These are phyloP conservation scores for Odocoileus hemionus DNA, from an alignment of 2,113 vertebrate species.

Conservation along the genomic window DNA sequence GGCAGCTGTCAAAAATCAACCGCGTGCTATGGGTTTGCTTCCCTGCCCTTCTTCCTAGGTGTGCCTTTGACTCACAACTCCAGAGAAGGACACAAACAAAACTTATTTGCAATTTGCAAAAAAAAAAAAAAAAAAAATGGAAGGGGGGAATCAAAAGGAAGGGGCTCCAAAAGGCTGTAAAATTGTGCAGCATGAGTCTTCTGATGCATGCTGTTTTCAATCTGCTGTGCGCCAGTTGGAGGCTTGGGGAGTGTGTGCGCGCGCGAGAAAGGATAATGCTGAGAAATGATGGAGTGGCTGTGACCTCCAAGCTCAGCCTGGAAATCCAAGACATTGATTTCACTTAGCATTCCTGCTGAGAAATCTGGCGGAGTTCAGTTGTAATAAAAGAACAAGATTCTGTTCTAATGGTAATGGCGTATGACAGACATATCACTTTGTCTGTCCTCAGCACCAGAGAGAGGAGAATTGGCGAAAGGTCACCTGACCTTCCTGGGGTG, in stretches of 20 bases:
- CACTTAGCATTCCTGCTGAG: conserved; percentile 85
- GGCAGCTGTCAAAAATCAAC: conserved; percentile 53
- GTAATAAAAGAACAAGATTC: conserved; percentile 88
- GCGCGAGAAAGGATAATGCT: conserved; percentile 79
- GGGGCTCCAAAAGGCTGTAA: conserved; percentile 84
- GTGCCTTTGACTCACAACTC: conserved; percentile 70
- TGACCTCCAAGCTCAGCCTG: conserved; percentile 87
- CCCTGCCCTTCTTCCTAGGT: conserved; percentile 47
- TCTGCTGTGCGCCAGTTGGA: conserved; percentile 88
- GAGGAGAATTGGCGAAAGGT: conserved; percentile 76
- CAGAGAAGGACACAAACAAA: conserved; percentile 74
- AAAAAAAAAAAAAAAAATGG: conserved; percentile 41
- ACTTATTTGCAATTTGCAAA: conserved; percentile 75
- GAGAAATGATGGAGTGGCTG: conserved; percentile 86
- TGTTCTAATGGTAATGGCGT: conserved; percentile 87
- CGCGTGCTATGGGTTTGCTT: conserved; percentile 22
- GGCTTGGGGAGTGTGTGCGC: conserved; percentile 73
- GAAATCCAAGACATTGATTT: conserved; percentile 89
- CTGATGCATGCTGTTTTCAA: conserved; percentile 88
- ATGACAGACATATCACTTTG: conserved; percentile 87
- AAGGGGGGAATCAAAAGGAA: conserved; percentile 64
- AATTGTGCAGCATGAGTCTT: conserved; percentile 82
- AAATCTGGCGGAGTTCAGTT: conserved; percentile 85
- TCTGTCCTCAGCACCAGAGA: conserved; percentile 80
- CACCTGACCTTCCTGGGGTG: conserved; percentile 80